These are phyloP conservation scores for Drosophila algonquin DNA, from an alignment of 2,888 invertebrate species.

Conservation along the genomic window DNA sequence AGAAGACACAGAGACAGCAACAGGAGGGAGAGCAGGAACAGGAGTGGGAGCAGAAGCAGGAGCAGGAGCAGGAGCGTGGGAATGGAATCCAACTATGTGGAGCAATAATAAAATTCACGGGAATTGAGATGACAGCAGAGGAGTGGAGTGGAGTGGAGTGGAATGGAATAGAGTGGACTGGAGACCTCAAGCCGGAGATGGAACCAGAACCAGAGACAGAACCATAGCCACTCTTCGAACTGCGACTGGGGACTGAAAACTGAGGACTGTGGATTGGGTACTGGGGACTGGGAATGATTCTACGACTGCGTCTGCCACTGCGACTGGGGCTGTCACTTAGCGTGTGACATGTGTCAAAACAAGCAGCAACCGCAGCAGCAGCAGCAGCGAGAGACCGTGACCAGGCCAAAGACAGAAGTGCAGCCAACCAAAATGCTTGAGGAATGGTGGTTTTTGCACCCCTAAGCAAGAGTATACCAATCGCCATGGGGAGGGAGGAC, in stretches of 20 bases:
- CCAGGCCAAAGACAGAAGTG: slow-evolving; percentile 29
- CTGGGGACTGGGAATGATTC: slow-evolving; percentile 18
- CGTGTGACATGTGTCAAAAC: slow-evolving; percentile 63
- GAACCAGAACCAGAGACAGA: neutral
- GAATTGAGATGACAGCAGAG: slow-evolving; percentile 62
- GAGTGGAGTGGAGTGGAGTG: neutral
- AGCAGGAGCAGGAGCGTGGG: slow-evolving; percentile 10
- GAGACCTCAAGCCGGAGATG: slow-evolving; percentile 16
- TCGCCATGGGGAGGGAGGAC: neutral
- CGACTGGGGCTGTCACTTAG: slow-evolving; percentile 57
- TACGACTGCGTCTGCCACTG: slow-evolving; percentile 38
- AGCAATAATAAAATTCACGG: slow-evolving; percentile 74
- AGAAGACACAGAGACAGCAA: slow-evolving; percentile 42
- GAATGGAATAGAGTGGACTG: slow-evolving; percentile 7
- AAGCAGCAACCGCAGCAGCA: slow-evolving; percentile 50
- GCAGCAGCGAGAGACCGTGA: slow-evolving; percentile 42
- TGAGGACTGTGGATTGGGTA: neutral
- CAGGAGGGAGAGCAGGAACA: neutral
- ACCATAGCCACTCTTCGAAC: neutral
- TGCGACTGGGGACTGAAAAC: neutral
- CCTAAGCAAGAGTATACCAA: neutral
- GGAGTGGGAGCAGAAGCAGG: neutral
- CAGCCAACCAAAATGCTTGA: slow-evolving; percentile 16
- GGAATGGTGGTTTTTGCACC: slow-evolving; percentile 34
- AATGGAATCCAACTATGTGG: slow-evolving; percentile 35